Evolutionary conservation across 2,888 invertebrate genomes (phyloP).

Genomic region (Zygaena filipendulae): DNA sequence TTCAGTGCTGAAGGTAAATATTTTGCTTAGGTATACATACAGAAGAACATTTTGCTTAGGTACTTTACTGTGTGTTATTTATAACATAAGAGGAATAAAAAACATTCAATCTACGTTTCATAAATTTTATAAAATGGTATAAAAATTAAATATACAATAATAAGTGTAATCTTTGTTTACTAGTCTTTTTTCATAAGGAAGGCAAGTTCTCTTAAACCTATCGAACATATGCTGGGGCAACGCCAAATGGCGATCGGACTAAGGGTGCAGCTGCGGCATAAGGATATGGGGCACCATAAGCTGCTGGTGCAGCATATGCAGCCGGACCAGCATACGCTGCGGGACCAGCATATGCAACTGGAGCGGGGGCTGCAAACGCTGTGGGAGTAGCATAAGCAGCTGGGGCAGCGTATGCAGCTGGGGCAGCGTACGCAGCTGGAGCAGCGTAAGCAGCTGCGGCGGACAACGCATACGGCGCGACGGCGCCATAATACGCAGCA

Average conservation of each 20-base stretch:
- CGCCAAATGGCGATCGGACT: constrained; percentile 33
- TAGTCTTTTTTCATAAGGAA: constrained; percentile 42
- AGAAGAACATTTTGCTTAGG: no score
- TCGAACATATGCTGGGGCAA: constrained; percentile 54
- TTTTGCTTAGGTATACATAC: no score
- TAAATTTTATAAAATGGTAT: no score
- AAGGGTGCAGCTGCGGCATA: constrained; percentile 28
- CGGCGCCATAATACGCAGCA: constrained; percentile 23
- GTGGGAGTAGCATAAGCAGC: constrained; percentile 15
- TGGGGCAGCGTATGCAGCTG: constrained; percentile 17
- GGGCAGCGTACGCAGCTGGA: constrained; percentile 23
- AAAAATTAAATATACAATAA: no score
- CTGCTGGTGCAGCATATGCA: constrained; percentile 20
- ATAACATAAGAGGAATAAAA: no score
- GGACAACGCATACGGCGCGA: constrained; percentile 21
- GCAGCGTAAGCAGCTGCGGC: constrained; percentile 15
- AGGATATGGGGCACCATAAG: constrained; percentile 24
- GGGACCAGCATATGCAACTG: constrained; percentile 23
- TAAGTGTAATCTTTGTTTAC: no score
- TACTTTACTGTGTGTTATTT: no score
- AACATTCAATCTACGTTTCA: no score
- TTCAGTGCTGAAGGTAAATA: no score
- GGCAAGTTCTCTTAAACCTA: constrained; percentile 54
- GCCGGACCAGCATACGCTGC: constrained; percentile 18
- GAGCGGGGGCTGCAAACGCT: constrained; percentile 14